These are phyloP conservation scores for Heterocephalus glaber DNA, from an alignment of 2,113 vertebrate species.

Conservation along the genomic window DNA sequence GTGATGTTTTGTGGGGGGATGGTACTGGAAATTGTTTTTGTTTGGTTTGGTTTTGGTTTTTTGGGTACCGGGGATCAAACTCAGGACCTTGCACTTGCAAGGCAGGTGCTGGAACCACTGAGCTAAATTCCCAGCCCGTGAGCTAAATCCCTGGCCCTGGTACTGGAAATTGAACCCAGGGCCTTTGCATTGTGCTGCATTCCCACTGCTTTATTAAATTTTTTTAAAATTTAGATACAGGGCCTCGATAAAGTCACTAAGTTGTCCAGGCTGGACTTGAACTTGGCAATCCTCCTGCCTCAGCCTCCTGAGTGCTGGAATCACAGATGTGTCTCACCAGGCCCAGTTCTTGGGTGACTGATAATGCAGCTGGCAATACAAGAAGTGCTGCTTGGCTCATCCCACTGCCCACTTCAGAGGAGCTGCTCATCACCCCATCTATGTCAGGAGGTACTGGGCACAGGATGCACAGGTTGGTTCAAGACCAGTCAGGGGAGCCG, in stretches of 20 bases:
- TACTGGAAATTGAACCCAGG: background rate
- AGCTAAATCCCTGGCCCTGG: no score
- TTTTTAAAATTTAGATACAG: background rate
- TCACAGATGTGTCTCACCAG: background rate
- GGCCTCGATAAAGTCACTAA: background rate
- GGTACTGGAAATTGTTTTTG: background rate
- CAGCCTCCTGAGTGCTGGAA: background rate
- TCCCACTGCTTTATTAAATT: background rate
- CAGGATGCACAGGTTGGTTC: background rate
- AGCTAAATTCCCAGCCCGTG: no score
- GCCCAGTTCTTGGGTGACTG: background rate
- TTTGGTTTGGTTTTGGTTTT: no score
- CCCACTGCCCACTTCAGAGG: rapidly evolving
- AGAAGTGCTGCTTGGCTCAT: background rate
- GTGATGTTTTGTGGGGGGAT: background rate
- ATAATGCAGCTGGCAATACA: background rate
- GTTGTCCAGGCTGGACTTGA: background rate
- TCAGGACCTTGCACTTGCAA: no score
- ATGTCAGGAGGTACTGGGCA: background rate
- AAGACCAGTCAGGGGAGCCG: no score
- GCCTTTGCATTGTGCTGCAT: background rate
- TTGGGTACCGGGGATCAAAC: no score
- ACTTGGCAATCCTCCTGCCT: background rate
- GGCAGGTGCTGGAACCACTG: no score
- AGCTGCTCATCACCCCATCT: rapidly evolving